A percentile compares a stretch with the other conserved stretches of the same genome.
Conservation (phyloP, 2,113 vertebrate species). For the Aix galericulata region DNA sequence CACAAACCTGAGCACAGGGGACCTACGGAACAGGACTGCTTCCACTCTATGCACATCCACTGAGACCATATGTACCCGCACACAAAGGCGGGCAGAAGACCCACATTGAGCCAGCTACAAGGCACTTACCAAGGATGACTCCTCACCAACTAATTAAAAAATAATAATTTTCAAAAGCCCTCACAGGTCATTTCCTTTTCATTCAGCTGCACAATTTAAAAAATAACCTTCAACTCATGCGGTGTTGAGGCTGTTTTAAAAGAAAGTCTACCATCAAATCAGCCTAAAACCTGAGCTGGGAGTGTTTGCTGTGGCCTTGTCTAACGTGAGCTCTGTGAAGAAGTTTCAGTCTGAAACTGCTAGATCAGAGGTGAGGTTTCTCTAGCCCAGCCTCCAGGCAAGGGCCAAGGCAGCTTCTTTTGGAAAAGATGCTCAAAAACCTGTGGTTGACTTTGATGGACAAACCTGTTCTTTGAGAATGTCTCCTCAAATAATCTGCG, state of each 20-base stretch:
- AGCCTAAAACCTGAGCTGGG: neutral
- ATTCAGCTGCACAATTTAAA: slow-evolving; percentile 16
- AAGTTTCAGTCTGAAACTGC: neutral
- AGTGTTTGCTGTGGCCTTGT: neutral
- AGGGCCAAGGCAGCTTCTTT: neutral
- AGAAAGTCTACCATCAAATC: neutral
- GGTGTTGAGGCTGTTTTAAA: neutral
- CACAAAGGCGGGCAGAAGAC: slow-evolving; percentile 69
- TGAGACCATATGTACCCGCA: slow-evolving; percentile 61
- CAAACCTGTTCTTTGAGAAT: neutral
- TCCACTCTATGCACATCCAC: slow-evolving; percentile 66
- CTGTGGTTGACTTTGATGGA: neutral
- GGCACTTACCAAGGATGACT: slow-evolving; percentile 56
- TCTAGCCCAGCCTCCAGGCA: neutral
- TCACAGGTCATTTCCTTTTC: neutral
- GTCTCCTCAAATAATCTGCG: neutral
- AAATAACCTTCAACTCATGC: slow-evolving; percentile 5
- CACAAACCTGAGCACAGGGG: slow-evolving; percentile 79
- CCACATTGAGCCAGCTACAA: slow-evolving; percentile 5
- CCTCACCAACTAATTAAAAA: slow-evolving; percentile 39
- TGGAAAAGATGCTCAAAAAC: neutral
- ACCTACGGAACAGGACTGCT: slow-evolving; percentile 70
- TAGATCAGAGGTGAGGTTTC: neutral
- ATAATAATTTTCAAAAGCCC: neutral
- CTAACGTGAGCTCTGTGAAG: neutral